phyloP scores from a whole-genome alignment of 2,888 invertebrate species.

The Branchellion lobata region DNA sequence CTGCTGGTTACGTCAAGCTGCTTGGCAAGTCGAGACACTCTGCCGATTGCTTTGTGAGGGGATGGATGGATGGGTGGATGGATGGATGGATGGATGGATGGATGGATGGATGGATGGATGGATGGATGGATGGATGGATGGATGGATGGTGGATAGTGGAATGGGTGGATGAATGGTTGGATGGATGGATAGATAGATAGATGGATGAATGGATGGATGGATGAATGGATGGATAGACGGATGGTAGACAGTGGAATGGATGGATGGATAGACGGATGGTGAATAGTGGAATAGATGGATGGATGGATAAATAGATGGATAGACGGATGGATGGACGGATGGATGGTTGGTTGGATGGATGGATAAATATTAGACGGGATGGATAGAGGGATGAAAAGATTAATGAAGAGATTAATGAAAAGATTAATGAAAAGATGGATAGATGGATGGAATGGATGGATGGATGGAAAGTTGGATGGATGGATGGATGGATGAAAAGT shows the following conservation, averaged over 20 bases:
- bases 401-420: too few relatives aligned
- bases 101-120: background rate
- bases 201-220: conserved; percentile 8
- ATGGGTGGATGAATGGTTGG: background rate
- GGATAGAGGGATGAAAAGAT: too few relatives aligned
- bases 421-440: too few relatives aligned
- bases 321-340: too few relatives aligned
- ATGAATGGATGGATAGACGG: background rate
- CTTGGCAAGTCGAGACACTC: conserved; percentile 46
- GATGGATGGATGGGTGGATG: background rate
- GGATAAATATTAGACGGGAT: too few relatives aligned
- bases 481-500: too few relatives aligned
- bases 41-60: conserved; percentile 33
- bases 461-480: too few relatives aligned
- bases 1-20: conserved; percentile 89
- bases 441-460: too few relatives aligned
- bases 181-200: background rate
- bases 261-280: background rate
- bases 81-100: background rate
- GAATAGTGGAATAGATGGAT: too few relatives aligned
- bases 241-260: too few relatives aligned
- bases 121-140: conserved; percentile 2
- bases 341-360: too few relatives aligned
- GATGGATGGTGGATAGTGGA: background rate
- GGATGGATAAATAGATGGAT: too few relatives aligned